Conservation (phyloP, 2,888 invertebrate genomes). For the Rhopalosiphum nymphaeae region DNA sequence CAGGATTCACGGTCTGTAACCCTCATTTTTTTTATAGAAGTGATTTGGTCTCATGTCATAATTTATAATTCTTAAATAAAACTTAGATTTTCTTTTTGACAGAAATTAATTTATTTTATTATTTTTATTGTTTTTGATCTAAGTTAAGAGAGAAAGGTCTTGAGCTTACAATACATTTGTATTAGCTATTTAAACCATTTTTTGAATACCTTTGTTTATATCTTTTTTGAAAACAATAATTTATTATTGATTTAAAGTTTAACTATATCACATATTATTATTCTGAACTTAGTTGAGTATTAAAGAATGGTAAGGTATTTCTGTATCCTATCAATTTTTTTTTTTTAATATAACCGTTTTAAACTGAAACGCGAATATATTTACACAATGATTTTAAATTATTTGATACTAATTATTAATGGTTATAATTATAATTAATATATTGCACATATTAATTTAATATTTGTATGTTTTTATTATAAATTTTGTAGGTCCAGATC, state of each 20-base stretch:
- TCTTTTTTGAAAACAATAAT: background rate
- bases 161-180: background rate
- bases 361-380: background rate
- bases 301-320: background rate
- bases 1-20: slow-evolving; percentile 62
- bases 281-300: background rate
- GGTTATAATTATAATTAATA: background rate
- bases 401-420: background rate
- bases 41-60: background rate
- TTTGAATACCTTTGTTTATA: background rate
- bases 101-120: background rate
- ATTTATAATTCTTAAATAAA: background rate
- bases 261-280: background rate
- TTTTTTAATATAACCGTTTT: background rate
- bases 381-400: background rate
- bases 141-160: background rate
- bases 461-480: background rate
- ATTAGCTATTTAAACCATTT: background rate
- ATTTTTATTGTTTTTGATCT: background rate
- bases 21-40: slow-evolving; percentile 18
- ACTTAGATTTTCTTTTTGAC: background rate
- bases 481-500: slow-evolving; percentile 67
- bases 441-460: background rate
- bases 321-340: background rate
- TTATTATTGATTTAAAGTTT: background rate